Evolutionary conservation across 2,888 invertebrate species (phyloP).

Genomic region (Lepidocyrtinus sp.): DNA sequence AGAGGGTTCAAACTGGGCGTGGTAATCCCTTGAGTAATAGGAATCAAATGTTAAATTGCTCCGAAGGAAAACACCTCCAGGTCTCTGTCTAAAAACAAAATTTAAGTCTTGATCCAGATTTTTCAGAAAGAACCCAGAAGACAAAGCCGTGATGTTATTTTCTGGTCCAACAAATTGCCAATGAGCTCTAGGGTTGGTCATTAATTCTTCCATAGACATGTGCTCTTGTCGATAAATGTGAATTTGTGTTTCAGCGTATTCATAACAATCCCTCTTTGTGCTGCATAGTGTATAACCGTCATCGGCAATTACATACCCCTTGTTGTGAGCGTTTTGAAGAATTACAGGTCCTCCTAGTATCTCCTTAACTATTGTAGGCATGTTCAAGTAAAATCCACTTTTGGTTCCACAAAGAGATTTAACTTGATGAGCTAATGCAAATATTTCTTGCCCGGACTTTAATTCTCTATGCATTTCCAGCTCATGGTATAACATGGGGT

Average conservation of each 20-base stretch:
- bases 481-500: conserved; percentile 43
- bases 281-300: conserved; percentile 31
- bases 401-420: conserved; percentile 34
- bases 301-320: conserved; percentile 42
- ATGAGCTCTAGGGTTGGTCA: conserved; percentile 23
- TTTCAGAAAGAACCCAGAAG: conserved; percentile 57
- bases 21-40: conserved; percentile 43
- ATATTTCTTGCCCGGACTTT: conserved; percentile 52
- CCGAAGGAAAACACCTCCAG: conserved; percentile 30
- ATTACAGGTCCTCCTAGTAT: conserved; percentile 49
- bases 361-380: conserved; percentile 46
- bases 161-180: conserved; percentile 50
- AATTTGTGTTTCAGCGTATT: conserved; percentile 30
- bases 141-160: conserved; percentile 38
- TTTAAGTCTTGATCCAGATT: conserved; percentile 35
- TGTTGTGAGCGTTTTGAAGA: conserved; percentile 42
- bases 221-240: conserved; percentile 17
- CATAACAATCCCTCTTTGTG: conserved; percentile 26
- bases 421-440: conserved; percentile 44
- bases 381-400: conserved; percentile 28
- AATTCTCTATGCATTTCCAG: conserved; percentile 39
- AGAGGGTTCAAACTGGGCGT: conserved; percentile 47
- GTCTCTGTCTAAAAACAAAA: conserved; percentile 37
- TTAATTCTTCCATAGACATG: conserved; percentile 3
- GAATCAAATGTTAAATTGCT: conserved; percentile 40